These are phyloP conservation scores for Physella acuta DNA, from an alignment of 1,140 invertebrate genomes.

Conservation along the genomic window DNA sequence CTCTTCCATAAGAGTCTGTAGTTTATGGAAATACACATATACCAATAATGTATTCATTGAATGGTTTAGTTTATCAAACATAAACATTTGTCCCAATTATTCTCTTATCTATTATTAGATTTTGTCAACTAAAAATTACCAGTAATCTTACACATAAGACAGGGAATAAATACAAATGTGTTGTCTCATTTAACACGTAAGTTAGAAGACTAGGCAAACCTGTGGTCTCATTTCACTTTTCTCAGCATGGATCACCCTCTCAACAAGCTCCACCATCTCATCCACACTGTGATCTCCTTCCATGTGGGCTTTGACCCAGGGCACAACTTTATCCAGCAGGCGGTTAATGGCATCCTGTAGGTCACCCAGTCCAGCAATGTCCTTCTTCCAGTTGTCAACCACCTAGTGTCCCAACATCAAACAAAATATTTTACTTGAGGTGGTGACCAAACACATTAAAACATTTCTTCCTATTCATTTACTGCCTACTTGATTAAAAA, in stretches of 20 bases:
- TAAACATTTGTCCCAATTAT: too few species aligned
- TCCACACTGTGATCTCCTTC: slow-evolving; percentile 15
- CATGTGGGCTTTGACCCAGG: slow-evolving; percentile 23
- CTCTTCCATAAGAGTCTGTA: slow-evolving; percentile 33
- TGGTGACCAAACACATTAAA: slow-evolving; percentile 1
- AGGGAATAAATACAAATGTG: too few species aligned
- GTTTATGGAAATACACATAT: too few species aligned
- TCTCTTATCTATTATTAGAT: too few species aligned
- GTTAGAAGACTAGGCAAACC: too few species aligned
- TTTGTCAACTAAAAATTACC: too few species aligned
- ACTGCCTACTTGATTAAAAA: background rate
- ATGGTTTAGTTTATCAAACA: too few species aligned
- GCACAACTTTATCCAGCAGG: slow-evolving; percentile 14
- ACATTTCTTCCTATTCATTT: background rate
- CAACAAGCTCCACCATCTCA: slow-evolving; percentile 20
- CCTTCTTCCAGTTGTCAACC: slow-evolving; percentile 17
- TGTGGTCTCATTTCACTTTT: slow-evolving; percentile 11
- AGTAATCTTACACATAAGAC: too few species aligned
- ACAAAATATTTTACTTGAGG: background rate
- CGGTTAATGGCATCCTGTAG: slow-evolving; percentile 16
- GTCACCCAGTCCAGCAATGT: slow-evolving; percentile 15
- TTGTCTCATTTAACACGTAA: too few species aligned
- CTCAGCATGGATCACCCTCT: slow-evolving; percentile 18
- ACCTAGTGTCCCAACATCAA: too few species aligned
- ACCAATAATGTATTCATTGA: too few species aligned